Evolutionary conservation across 2,113 vertebrate species (phyloP).

Genomic region (Phyllostomus discolor): DNA sequence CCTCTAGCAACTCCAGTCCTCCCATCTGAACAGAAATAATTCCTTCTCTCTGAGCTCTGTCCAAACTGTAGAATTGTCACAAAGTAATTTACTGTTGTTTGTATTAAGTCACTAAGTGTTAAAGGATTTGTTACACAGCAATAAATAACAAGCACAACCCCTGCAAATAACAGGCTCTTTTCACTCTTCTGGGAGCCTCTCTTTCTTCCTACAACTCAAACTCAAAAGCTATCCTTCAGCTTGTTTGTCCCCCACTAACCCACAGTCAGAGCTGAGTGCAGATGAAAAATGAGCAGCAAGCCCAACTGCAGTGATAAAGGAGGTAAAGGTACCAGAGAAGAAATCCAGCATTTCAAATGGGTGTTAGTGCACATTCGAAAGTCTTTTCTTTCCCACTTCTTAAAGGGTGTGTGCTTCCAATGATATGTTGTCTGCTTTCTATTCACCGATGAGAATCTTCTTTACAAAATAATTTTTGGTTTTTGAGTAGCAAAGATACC

Average conservation of each 20-base stretch:
- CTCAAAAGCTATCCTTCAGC: not conserved
- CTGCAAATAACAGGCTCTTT: not conserved
- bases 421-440: not conserved
- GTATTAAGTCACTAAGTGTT: not conserved
- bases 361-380: not conserved
- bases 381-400: not conserved
- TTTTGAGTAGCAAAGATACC: not conserved
- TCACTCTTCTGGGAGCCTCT: not conserved
- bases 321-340: not conserved
- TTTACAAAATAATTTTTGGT: not conserved
- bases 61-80: not conserved
- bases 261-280: not conserved
- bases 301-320: not conserved
- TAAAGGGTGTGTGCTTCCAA: not conserved
- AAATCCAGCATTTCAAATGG: not conserved
- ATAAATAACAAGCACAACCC: not conserved
- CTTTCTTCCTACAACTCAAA: not conserved
- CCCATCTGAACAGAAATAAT: not conserved
- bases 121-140: not conserved
- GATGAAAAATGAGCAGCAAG: not conserved
- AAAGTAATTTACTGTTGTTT: not conserved
- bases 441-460: not conserved
- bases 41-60: not conserved
- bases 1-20: not conserved
- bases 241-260: not conserved